A percentile compares a stretch with the other conserved stretches of the same genome.
phyloP scores from a whole-genome alignment of 2,797 vertebrate genomes.

The Pempheris klunzingeri region DNA sequence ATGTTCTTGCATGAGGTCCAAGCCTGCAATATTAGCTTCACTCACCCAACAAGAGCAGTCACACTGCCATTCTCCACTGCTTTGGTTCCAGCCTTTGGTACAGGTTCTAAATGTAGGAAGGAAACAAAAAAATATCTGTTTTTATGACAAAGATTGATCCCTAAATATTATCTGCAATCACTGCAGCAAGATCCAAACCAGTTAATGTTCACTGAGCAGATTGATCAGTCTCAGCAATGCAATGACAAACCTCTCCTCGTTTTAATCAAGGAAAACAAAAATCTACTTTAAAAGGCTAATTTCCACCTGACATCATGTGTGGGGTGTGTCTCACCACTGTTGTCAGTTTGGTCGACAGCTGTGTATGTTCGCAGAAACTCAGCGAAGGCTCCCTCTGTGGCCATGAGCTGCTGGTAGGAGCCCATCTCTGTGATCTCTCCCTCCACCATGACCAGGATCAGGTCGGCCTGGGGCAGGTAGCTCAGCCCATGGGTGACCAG shows the following conservation, averaged over 20 bases:
- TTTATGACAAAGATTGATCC: background rate
- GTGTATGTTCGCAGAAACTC: constrained; percentile 92
- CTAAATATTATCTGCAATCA: background rate
- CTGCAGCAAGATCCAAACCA: background rate
- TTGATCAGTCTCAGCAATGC: background rate
- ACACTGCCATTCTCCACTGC: constrained; percentile 86
- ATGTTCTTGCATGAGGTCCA: background rate
- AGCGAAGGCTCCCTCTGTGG: constrained; percentile 89
- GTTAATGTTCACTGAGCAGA: background rate
- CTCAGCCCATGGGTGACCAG: constrained; percentile 93
- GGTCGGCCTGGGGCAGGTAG: constrained; percentile 90
- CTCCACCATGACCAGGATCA: constrained; percentile 93
- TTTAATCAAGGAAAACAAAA: background rate
- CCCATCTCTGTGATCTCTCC: constrained; percentile 95
- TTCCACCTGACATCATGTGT: too few relatives aligned
- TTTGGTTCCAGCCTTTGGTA: constrained; percentile 79
- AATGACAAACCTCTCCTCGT: background rate
- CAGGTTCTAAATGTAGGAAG: constrained; percentile 61
- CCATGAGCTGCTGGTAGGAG: constrained; percentile 92
- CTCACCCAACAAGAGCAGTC: constrained; percentile 73
- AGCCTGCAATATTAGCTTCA: too few relatives aligned
- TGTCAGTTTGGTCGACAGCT: constrained; percentile 82
- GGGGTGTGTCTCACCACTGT: constrained; percentile 77
- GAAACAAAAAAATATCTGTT: constrained; percentile 5
- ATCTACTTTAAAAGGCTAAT: background rate